Evolutionary conservation across 2,113 vertebrate species (phyloP).

Genomic region (Alexandromys fortis): DNA sequence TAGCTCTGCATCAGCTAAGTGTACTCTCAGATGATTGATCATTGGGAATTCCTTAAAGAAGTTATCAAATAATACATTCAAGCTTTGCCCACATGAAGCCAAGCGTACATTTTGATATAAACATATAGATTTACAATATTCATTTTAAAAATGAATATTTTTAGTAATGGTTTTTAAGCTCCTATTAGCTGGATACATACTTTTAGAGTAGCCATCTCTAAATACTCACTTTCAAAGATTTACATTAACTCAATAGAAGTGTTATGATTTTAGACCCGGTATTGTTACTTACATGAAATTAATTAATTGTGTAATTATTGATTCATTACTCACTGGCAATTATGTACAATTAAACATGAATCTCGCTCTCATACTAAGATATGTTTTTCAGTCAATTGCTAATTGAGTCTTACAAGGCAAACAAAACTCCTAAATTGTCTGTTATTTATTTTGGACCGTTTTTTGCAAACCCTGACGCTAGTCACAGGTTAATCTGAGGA

Average conservation of each 20-base stretch:
- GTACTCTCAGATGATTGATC: background rate
- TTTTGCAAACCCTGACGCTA: conserved; percentile 60
- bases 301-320: conserved; percentile 6
- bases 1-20: background rate
- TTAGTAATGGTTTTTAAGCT: background rate
- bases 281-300: conserved; percentile 6
- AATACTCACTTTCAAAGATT: conserved; percentile 3
- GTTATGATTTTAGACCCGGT: background rate
- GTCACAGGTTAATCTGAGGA: background rate
- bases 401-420: conserved; percentile 60
- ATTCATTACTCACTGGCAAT: background rate
- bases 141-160: background rate
- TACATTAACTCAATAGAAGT: conserved; percentile 2
- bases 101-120: background rate
- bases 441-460: background rate
- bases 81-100: background rate
- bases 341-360: conserved; percentile 49
- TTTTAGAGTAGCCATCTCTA: background rate
- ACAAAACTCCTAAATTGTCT: conserved; percentile 60
- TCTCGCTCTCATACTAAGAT: conserved; percentile 40
- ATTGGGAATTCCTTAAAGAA: background rate
- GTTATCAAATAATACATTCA: conserved; percentile 25
- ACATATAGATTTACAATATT: no score
- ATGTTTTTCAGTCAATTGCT: conserved; percentile 63
- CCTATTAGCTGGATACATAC: background rate